Evolutionary conservation across 30 jellyfish, hydroid and myxozoan species (phyloP).

Genomic region (Pelagia noctiluca): DNA sequence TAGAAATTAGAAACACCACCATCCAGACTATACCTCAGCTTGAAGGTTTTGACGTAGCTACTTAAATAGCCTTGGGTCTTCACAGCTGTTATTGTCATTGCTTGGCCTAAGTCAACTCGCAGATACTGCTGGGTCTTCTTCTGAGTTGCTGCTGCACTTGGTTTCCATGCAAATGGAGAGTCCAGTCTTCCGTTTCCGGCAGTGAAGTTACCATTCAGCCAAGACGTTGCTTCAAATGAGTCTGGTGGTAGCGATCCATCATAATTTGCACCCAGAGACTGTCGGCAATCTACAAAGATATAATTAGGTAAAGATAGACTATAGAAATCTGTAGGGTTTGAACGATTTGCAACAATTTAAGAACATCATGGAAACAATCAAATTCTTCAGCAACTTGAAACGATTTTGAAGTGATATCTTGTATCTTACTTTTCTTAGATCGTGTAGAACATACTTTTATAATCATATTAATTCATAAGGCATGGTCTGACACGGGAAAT

Average conservation of each 20-base stretch:
- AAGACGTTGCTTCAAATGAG: not conserved
- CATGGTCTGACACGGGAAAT: no score
- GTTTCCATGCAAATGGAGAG: slow-evolving; percentile 9
- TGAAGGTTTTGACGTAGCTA: slow-evolving; percentile 2
- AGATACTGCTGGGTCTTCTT: not conserved
- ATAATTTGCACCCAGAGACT: not conserved
- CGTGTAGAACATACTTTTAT: no score
- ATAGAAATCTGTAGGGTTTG: no score
- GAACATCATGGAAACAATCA: no score
- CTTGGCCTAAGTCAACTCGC: slow-evolving; percentile 58
- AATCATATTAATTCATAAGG: no score
- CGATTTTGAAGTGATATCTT: no score
- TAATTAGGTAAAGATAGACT: no score
- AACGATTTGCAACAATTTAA: no score
- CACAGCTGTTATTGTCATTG: slow-evolving; percentile 48
- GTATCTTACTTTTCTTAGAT: no score
- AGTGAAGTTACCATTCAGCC: not conserved
- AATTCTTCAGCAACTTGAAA: no score
- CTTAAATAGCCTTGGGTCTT: slow-evolving; percentile 57
- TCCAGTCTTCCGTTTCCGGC: slow-evolving; percentile 3
- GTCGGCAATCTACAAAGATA: not conserved
- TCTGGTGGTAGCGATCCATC: not conserved
- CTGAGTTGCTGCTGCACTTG: not conserved
- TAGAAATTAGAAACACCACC: not conserved
- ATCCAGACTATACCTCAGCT: not conserved